These are phyloP conservation scores for Scelioninae gen. 1 DNA, from an alignment of 2,888 invertebrate species.

Conservation along the genomic window DNA sequence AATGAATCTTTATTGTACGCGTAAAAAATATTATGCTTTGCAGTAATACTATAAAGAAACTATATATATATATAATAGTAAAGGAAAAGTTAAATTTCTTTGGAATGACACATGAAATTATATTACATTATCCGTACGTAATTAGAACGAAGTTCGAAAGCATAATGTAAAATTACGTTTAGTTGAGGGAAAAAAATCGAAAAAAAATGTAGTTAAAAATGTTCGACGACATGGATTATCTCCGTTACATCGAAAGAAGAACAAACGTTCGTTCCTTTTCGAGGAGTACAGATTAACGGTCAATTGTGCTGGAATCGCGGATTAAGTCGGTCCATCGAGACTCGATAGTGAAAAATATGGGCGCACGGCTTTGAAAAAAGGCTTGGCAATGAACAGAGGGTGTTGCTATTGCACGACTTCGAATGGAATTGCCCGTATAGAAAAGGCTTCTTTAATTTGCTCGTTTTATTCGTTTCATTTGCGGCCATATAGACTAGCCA, in stretches of 20 bases:
- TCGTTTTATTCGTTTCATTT: slow-evolving; percentile 30
- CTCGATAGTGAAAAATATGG: slow-evolving; percentile 22
- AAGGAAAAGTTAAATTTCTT: no score
- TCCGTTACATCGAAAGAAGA: neutral
- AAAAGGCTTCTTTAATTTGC: slow-evolving; percentile 4
- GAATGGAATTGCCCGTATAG: slow-evolving; percentile 13
- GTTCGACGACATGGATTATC: slow-evolving; percentile 35
- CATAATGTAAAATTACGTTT: slow-evolving; percentile 18
- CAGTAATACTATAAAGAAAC: no score
- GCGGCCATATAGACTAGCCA: slow-evolving; percentile 17
- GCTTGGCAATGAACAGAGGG: slow-evolving; percentile 1
- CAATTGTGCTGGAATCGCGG: slow-evolving; percentile 45
- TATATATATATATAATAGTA: no score
- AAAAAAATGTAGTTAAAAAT: slow-evolving; percentile 36
- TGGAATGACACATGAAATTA: no score
- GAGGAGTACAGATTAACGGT: slow-evolving; percentile 29
- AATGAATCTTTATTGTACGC: no score
- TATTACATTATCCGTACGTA: slow-evolving; percentile 14
- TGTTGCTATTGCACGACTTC: slow-evolving; percentile 18
- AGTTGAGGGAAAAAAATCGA: slow-evolving; percentile 26
- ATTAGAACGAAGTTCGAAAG: slow-evolving; percentile 15
- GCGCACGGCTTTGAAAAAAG: slow-evolving; percentile 8
- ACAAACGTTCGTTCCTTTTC: slow-evolving; percentile 17
- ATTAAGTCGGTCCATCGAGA: slow-evolving; percentile 41
- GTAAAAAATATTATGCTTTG: no score